These are phyloP conservation scores for Thysanoteuthis rhombus DNA, from an alignment of 2,888 invertebrate species.

Conservation along the genomic window DNA sequence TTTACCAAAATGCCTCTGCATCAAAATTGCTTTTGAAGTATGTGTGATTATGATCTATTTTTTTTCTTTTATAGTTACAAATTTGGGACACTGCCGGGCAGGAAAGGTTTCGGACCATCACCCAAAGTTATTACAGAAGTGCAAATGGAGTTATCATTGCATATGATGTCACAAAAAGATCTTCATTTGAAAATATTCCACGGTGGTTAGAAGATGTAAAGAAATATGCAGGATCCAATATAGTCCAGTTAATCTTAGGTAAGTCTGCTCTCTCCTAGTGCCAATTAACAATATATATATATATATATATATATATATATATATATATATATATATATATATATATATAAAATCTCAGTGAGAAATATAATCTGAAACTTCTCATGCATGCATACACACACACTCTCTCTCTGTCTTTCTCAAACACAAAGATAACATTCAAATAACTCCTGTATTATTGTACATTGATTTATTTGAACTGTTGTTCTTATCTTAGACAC, in stretches of 20 bases:
- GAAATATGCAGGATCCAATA: constrained; percentile 90
- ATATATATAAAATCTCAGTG: background rate
- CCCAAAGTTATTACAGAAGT: constrained; percentile 95
- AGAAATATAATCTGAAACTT: too few species aligned
- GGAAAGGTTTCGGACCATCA: constrained; percentile 94
- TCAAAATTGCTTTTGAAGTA: too few species aligned
- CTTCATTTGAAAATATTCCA: constrained; percentile 89
- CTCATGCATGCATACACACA: too few species aligned
- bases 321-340: background rate
- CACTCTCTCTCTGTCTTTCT: too few species aligned
- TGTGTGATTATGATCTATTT: background rate
- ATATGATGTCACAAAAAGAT: constrained; percentile 93
- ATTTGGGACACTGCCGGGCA: constrained; percentile 98
- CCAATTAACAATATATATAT: too few species aligned
- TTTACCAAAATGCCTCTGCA: too few species aligned
- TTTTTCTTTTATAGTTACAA: constrained; percentile 76
- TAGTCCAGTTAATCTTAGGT: constrained; percentile 90
- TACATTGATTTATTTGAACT: too few species aligned
- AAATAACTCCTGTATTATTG: too few species aligned
- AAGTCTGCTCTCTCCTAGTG: constrained; percentile 39
- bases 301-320: background rate
- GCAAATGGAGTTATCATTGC: constrained; percentile 97
- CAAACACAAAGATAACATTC: too few species aligned
- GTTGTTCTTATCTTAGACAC: too few species aligned
- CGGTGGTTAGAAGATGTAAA: constrained; percentile 97